Conservation (phyloP, 2,888 invertebrate genomes). For the Erebia epiphron region DNA sequence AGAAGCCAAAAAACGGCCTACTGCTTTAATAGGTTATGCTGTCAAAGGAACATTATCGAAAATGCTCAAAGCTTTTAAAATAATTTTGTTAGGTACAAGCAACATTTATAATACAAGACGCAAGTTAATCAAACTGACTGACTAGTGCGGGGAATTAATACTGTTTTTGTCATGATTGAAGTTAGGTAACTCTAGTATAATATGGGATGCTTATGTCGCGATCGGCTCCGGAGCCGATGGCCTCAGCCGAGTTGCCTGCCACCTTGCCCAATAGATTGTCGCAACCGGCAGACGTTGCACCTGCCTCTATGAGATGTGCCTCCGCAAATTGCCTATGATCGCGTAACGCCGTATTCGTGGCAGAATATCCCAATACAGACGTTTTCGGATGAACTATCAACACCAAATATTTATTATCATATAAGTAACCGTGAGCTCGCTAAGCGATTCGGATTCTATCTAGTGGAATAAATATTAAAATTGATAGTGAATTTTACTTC, state of each 20-base stretch:
- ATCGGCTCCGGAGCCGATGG: slow-evolving; percentile 69
- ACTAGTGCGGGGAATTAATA: slow-evolving; percentile 60
- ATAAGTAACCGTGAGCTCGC: no score
- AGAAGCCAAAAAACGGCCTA: not conserved
- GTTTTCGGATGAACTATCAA: slow-evolving; percentile 5
- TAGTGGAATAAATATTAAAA: not conserved
- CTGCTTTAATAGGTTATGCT: not conserved
- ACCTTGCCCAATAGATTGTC: slow-evolving; percentile 78
- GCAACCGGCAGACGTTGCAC: slow-evolving; percentile 78
- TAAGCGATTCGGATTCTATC: not conserved
- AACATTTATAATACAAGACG: slow-evolving; percentile 29
- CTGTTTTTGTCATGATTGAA: slow-evolving; percentile 69
- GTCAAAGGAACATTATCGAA: not conserved
- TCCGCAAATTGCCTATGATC: slow-evolving; percentile 64
- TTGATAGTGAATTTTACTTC: not conserved
- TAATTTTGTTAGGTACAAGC: slow-evolving; percentile 29
- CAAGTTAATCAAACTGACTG: slow-evolving; percentile 51
- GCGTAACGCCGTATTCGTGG: slow-evolving; percentile 57
- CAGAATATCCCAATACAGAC: slow-evolving; percentile 43
- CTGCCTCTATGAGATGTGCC: slow-evolving; percentile 68
- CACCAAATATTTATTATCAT: no score
- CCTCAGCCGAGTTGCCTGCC: slow-evolving; percentile 64
- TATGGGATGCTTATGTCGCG: slow-evolving; percentile 74
- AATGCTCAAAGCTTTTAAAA: slow-evolving; percentile 9
- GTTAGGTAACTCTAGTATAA: slow-evolving; percentile 72